Evolutionary conservation across 2,113 vertebrate species (phyloP), one percentile per base, ranked within the genome.

Genomic region (Oreamnos americanus): DNA sequence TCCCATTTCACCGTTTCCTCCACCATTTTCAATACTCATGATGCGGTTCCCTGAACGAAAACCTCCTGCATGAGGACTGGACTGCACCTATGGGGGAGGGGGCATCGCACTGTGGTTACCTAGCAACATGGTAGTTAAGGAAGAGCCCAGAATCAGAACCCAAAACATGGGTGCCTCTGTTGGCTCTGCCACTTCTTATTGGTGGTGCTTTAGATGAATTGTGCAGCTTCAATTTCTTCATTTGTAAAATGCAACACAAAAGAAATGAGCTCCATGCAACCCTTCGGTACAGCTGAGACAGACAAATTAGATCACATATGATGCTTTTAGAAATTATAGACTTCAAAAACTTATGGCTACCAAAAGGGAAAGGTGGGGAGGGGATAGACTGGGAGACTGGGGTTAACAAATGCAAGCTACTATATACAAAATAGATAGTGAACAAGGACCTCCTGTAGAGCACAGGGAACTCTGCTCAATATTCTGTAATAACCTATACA

Each of bases 21-120:
- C n/a, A 25, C 33, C 1, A 9, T 87, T 49, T 53, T 26, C 5
- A n/a, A 17, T 0, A 81, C 12, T 7, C n/a, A 7, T 0, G 57
- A 30, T 64, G 6, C 0, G 0, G 10, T 7, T 28, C 3, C 43
- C 62, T 16, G 17, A 58, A 12, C 4, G 17, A 7, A 91, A 57
- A 30, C 47, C 11, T 64, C 39, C 17, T 39, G 4, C 2, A 1
- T 82, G 36, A 47, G 58, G n/a, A n/a, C 14, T 23, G 71, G 25
- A 39, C 6, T 23, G 7, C 3, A 21, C 19, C 45, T 4, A 0
- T 1, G 43, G 26, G 30, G 15, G 2, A 7, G 26, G 21, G 21
- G 71, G 12, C 16, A 28, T 47, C 5, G 6, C 4, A 51, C 23
- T 2, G 8, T 1, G 10, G 30, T 9, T 23, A 28, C 10, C 33